Evolutionary conservation across 2,888 invertebrate genomes (phyloP).

Genomic region (Acronicta psi): DNA sequence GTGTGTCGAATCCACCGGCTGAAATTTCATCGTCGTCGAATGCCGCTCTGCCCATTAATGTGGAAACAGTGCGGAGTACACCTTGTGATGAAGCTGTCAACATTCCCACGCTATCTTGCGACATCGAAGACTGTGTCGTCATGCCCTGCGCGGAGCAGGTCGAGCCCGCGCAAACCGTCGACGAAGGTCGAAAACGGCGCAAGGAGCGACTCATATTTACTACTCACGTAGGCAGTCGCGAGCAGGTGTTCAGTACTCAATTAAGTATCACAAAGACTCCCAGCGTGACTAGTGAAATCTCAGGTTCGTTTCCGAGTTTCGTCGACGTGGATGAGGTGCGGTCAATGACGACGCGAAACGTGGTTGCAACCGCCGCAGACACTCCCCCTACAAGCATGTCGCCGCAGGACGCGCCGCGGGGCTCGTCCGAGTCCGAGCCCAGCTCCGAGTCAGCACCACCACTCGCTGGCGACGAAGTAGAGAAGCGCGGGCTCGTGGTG

Average conservation of each 20-base stretch:
- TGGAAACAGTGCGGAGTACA: slow-evolving; percentile 6
- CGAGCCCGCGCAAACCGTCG: slow-evolving; percentile 27
- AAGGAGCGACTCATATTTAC: slow-evolving; percentile 90
- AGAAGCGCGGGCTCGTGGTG: slow-evolving; percentile 91
- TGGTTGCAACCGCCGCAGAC: slow-evolving; percentile 41
- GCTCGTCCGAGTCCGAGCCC: slow-evolving; percentile 92
- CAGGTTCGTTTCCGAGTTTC: slow-evolving; percentile 82
- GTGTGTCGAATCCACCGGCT: slow-evolving; percentile 36
- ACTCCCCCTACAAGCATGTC: slow-evolving; percentile 40
- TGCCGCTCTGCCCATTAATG: slow-evolving; percentile 5
- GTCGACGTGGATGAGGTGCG: slow-evolving; percentile 89
- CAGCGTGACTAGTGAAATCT: slow-evolving; percentile 90
- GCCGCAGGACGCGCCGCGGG: slow-evolving; percentile 58
- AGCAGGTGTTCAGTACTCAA: slow-evolving; percentile 91
- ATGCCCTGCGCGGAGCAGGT: slow-evolving; percentile 11
- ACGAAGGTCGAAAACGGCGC: slow-evolving; percentile 59
- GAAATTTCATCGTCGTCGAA: slow-evolving; percentile 1
- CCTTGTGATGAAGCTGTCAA: background rate
- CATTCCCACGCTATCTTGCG: background rate
- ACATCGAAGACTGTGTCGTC: background rate
- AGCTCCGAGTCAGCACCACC: slow-evolving; percentile 84
- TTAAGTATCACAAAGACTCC: slow-evolving; percentile 91
- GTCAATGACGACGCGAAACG: slow-evolving; percentile 46
- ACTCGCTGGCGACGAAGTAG: slow-evolving; percentile 88
- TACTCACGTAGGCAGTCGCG: slow-evolving; percentile 91